These are phyloP conservation scores for Amaurobius ferox DNA, from an alignment of 2,888 invertebrate genomes.

Conservation along the genomic window DNA sequence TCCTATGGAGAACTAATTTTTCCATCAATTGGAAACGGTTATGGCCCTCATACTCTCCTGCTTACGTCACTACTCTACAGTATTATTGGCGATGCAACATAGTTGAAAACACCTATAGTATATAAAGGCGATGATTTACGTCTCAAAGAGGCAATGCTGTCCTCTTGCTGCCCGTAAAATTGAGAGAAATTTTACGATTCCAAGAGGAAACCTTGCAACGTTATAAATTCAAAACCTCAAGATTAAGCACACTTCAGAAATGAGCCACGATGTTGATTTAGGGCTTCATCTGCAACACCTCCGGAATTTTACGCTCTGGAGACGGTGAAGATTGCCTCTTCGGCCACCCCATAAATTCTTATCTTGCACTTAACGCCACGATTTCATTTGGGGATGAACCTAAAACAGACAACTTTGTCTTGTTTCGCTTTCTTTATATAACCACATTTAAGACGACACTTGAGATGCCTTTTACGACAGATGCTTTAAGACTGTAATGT, in stretches of 20 bases:
- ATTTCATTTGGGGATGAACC: too few species aligned
- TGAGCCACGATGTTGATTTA: background rate
- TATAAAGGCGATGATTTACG: background rate
- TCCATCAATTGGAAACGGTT: too few species aligned
- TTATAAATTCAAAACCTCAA: background rate
- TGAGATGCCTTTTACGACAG: too few species aligned
- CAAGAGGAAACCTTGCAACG: background rate
- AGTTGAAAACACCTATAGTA: background rate
- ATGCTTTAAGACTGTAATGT: too few species aligned
- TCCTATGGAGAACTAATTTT: too few species aligned
- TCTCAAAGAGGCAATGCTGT: background rate
- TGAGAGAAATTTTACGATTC: background rate
- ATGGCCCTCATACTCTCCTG: too few species aligned
- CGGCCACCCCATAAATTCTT: background rate
- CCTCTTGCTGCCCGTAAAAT: background rate
- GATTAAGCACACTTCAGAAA: too few species aligned
- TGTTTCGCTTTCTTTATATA: too few species aligned
- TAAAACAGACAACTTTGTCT: too few species aligned
- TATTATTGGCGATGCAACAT: too few species aligned
- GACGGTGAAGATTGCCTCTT: background rate
- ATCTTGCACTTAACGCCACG: conserved; percentile 2
- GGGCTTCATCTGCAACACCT: background rate
- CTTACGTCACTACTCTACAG: too few species aligned
- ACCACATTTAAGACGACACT: too few species aligned
- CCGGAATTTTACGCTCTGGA: background rate